Base-by-base conservation (phyloP, 2,113 vertebrate species). In the Cyphotilapia sp. region DNA sequence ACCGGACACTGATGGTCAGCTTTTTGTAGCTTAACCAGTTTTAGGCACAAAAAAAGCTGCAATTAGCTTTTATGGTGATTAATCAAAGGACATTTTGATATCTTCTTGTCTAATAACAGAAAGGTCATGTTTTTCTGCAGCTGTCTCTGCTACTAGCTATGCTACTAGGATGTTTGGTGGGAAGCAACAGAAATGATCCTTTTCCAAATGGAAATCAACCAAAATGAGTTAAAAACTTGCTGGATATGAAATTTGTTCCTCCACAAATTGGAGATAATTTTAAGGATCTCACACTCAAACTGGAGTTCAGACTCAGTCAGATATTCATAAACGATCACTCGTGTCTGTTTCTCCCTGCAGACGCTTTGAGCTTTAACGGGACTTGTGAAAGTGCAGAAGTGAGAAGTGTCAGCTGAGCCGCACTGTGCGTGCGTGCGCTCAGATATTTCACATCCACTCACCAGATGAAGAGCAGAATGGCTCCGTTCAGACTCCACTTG, bases 401-500 rank as follows among this genome's bases (percentile, higher is more conserved):
- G n/a, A 56, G 51, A 56, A 40, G 33, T 56, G 33, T 4, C 0
- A 38, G 13, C 51, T 40, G 24, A 76, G 40, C 49, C 19, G 6
- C n/a, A 57, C 33, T 3, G 1, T 49, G 29, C n/a, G n/a, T 40
- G 74, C 81, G 76, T 27, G 51, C 74, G 54, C 49, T 16, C 54
- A 31, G 11, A 19, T 27, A 49, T 29, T 31, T 53, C 47, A 54
- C n/a, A 2, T n/a, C 13, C 63, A 94, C 97, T 97, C 93, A 97
- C 96, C 96, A 95, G 89, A 97, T 90, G 12, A 93, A 89, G 14
- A 95, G 3, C 51, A 95, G 88, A 6, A 95, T 89, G 9, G 47
- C 14, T 17, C 8, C 57, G 57, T 94, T 95, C 56, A 97, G 63
- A 12, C 51, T 22, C 90, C 90, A 95, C 92, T 95, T 97, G 27